Evolutionary conservation across 2,797 vertebrate species (phyloP).

Genomic region (Gallinago solitaria): DNA sequence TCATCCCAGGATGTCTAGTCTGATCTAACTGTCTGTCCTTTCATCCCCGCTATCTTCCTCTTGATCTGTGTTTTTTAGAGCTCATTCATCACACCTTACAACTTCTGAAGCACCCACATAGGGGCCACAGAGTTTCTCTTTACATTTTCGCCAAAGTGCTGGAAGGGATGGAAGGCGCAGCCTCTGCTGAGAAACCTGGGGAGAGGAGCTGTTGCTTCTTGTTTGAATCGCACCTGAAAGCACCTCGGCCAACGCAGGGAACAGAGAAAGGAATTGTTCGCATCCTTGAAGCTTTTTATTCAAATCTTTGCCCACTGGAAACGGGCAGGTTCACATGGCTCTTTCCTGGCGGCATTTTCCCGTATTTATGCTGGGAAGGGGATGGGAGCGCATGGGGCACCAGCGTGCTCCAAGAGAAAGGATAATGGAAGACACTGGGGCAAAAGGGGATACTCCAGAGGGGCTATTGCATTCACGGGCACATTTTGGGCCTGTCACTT

Average conservation of each 20-base stretch:
- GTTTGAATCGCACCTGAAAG: conserved; percentile 9
- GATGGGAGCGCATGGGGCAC: neutral
- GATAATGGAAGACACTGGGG: neutral
- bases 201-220: conserved; percentile 50
- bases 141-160: conserved; percentile 64
- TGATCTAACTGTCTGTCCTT: conserved; percentile 67
- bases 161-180: conserved; percentile 23
- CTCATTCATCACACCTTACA: conserved; percentile 63
- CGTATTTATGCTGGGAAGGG: neutral
- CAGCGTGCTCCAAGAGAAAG: neutral
- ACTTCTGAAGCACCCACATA: conserved; percentile 59
- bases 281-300: neutral
- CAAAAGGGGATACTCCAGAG: neutral
- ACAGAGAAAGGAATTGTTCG: neutral
- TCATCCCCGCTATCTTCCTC: conserved; percentile 59
- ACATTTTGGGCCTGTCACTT: neutral
- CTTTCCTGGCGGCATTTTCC: neutral
- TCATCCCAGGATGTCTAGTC: conserved; percentile 67
- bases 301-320: neutral
- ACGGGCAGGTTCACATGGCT: fast-evolving
- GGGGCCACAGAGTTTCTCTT: conserved; percentile 55
- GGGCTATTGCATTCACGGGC: neutral
- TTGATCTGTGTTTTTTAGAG: conserved; percentile 57
- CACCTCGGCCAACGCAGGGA: neutral
- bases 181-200: neutral